A percentile compares a stretch with the other conserved stretches of the same genome.
Conservation (phyloP, 2,113 vertebrate species). For the Oreotrochilus melanogaster region DNA sequence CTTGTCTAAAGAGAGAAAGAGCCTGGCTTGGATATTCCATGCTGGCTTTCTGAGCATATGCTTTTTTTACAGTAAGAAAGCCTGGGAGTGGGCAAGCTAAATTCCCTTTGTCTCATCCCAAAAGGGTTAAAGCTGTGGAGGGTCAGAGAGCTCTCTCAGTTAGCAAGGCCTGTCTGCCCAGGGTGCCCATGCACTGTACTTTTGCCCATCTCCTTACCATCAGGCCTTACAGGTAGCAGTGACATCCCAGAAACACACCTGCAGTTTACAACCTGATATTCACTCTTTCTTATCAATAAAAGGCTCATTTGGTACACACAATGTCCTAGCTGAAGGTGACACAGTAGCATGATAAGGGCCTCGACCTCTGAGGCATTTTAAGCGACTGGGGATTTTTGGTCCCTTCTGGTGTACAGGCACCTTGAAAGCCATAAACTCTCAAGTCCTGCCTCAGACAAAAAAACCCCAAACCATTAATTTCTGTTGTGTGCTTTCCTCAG, state of each 20-base stretch:
- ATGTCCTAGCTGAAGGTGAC: neutral
- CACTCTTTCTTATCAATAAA: neutral
- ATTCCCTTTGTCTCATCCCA: neutral
- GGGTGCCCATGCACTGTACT: neutral
- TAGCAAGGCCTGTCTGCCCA: neutral
- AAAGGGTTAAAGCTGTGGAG: neutral
- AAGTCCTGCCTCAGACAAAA: neutral
- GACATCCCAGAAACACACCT: constrained; percentile 17
- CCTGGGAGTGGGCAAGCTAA: neutral
- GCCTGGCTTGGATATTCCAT: neutral
- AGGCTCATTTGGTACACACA: neutral
- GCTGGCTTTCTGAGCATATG: neutral
- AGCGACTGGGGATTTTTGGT: neutral
- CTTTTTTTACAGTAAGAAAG: neutral
- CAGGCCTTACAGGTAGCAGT: neutral
- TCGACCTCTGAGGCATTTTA: neutral
- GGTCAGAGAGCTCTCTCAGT: neutral
- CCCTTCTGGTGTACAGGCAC: neutral
- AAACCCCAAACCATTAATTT: neutral
- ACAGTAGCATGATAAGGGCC: accelerated
- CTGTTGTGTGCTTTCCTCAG: neutral
- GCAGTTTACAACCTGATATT: neutral
- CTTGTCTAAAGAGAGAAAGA: neutral
- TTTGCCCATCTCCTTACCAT: neutral
- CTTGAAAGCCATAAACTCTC: neutral